Base-by-base conservation (phyloP, 1,140 invertebrate species). In the Andricus grossulariae region DNA sequence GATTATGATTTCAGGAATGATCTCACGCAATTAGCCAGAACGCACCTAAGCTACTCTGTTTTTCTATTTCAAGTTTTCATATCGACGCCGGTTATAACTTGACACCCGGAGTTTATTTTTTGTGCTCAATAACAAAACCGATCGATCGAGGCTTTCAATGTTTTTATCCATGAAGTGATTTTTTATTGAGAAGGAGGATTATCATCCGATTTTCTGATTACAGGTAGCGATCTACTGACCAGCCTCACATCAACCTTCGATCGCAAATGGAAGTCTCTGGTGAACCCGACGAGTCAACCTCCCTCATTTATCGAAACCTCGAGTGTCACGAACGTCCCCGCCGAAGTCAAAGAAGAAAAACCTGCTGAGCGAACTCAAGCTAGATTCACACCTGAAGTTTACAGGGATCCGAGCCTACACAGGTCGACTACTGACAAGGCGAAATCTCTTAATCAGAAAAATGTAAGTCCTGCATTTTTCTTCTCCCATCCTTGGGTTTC, bases 191-290 rank as follows among this genome's bases (percentile, higher is more conserved):
- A 45, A 39, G 19, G 18, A 51, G n/a, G 4, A 75, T 70, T 66
- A 21, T 16, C 50, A 49, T 19, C 15, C 21, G 52, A 76, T 73
- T 71, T 79, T 86, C 86, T 79, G 81, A 82, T 91, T 91, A n/a
- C 85, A 94, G 95, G 94, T 84, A 93, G 93, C 80, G 94, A 95
- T 88, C 88, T 95, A 55, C 88, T 95, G 75, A 92, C 93, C 52
- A 95, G 94, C 70, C 92, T 97, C 66, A 96, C 95, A 15, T 94
- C 95, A 72, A 94, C 95, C 5, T 94, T 96, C 83, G 95, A 96
- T 85, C 93, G 94, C 77, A 96, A 96, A 89, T 91, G 96, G 86
- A 92, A 93, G 57, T 93, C 93, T 18, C 84, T 95, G 57, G 87
- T 93, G 25, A 93, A 92, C 82, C 91, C 90, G 32, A 83, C 87